These are phyloP conservation scores for Origma solitaria DNA, from an alignment of 2,113 vertebrate species.

Conservation along the genomic window DNA sequence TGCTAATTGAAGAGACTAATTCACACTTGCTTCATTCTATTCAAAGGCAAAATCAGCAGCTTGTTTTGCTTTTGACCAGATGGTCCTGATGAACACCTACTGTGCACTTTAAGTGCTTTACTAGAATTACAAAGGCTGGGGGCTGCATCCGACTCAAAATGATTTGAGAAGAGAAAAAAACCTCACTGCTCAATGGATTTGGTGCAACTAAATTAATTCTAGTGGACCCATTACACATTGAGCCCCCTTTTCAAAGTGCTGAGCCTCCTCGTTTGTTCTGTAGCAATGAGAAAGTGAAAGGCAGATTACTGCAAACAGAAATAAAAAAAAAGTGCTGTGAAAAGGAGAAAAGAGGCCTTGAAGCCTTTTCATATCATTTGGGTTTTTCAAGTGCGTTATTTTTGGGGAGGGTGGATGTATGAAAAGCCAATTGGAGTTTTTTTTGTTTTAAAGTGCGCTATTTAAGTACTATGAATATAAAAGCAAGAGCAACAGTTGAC, in stretches of 20 bases:
- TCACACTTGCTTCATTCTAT: constrained; percentile 86
- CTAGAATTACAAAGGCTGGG: constrained; percentile 98
- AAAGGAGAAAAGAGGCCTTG: constrained; percentile 85
- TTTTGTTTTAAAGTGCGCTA: constrained; percentile 84
- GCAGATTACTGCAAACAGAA: constrained; percentile 89
- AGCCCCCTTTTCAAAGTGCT: constrained; percentile 85
- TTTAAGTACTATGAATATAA: constrained; percentile 84
- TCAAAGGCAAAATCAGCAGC: constrained; percentile 86
- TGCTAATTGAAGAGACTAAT: constrained; percentile 99
- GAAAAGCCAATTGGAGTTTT: constrained; percentile 85
- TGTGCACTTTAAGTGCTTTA: constrained; percentile 99
- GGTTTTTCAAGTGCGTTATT: constrained; percentile 86
- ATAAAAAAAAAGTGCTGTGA: constrained; percentile 79
- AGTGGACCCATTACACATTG: constrained; percentile 83
- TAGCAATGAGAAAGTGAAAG: constrained; percentile 88
- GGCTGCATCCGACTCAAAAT: constrained; percentile 87
- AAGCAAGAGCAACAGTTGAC: constrained; percentile 86
- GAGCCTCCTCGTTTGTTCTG: constrained; percentile 86
- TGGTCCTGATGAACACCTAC: constrained; percentile 99
- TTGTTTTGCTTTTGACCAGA: constrained; percentile 95
- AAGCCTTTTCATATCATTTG: constrained; percentile 86
- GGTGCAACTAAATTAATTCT: constrained; percentile 88
- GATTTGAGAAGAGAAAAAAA: constrained; percentile 78
- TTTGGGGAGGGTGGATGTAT: constrained; percentile 82
- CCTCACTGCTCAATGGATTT: constrained; percentile 82